A percentile compares a stretch with the other conserved stretches of the same genome.
Evolutionary conservation across 2,797 vertebrate species (phyloP).

Genomic region (Poliocrania exsul): DNA sequence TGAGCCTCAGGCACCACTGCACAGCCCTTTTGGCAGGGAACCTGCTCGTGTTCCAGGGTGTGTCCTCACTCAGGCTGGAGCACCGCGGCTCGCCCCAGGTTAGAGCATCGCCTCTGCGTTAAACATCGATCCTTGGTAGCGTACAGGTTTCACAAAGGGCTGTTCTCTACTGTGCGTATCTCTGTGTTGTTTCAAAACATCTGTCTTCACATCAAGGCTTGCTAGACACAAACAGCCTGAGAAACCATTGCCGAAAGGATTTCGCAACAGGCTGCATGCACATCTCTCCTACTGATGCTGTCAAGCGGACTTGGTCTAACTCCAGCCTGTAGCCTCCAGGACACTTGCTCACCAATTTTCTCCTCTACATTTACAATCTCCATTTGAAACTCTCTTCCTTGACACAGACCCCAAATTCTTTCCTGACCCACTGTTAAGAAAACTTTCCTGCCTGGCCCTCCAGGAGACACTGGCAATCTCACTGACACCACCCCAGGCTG

Average conservation of each 20-base stretch:
- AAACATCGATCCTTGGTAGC: accelerated
- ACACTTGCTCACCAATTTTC: neutral
- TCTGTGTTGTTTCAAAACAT: neutral
- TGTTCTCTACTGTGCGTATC: accelerated
- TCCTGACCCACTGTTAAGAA: neutral
- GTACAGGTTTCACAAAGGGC: neutral
- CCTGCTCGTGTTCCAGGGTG: accelerated
- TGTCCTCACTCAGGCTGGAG: no score
- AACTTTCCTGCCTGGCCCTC: neutral
- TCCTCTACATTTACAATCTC: neutral
- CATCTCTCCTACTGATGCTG: neutral
- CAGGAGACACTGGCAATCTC: neutral
- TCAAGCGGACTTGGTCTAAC: neutral
- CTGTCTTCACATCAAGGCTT: neutral
- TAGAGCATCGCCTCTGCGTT: accelerated
- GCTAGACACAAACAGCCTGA: neutral
- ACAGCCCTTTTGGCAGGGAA: neutral
- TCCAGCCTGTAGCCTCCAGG: neutral
- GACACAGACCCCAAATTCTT: neutral
- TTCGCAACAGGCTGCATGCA: neutral
- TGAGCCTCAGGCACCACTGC: accelerated
- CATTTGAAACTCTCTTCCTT: neutral
- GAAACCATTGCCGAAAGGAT: neutral
- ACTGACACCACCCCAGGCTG: neutral
- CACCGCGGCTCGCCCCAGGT: accelerated